Percentiles rank a stretch among this genome's conserved stretches.
Evolutionary conservation across 2,888 invertebrate genomes (phyloP).

Genomic region (Nineta flava): DNA sequence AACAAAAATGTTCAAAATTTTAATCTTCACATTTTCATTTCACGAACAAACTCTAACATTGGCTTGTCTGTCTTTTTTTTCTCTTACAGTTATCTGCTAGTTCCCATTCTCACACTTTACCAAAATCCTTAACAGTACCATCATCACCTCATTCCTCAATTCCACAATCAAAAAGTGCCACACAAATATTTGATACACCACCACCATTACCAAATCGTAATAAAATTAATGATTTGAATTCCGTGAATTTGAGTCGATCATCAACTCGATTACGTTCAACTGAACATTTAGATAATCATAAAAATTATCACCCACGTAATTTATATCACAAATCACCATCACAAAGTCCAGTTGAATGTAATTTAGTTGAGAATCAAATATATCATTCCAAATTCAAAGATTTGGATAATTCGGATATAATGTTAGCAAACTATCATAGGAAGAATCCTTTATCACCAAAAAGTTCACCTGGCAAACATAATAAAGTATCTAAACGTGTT

Average conservation of each 20-base stretch:
- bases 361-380: conserved; percentile 4
- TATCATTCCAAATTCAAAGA: conserved; percentile 3
- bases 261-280: conserved; percentile 8
- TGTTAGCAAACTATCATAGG: not conserved
- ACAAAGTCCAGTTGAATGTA: not conserved
- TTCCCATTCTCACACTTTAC: conserved; percentile 16
- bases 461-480: not conserved
- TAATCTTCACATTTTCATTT: not conserved
- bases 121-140: conserved; percentile 17
- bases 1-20: not conserved
- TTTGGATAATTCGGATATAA: not conserved
- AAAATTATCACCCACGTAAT: not conserved
- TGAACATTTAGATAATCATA: conserved; percentile 3
- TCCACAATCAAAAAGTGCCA: conserved; percentile 15
- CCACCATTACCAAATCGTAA: conserved; percentile 39
- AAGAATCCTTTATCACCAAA: not conserved
- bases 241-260: conserved; percentile 1
- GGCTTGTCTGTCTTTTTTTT: conserved; percentile 22
- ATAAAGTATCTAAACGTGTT: not conserved
- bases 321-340: conserved; percentile 1
- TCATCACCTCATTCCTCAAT: conserved; percentile 16
- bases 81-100: conserved; percentile 26
- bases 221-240: conserved; percentile 15
- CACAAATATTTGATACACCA: conserved; percentile 20
- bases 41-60: conserved; percentile 20